A percentile compares a stretch with the other conserved stretches of the same genome.
Evolutionary conservation across 2,113 vertebrate species (phyloP).

Genomic region (Pardalotus punctatus): DNA sequence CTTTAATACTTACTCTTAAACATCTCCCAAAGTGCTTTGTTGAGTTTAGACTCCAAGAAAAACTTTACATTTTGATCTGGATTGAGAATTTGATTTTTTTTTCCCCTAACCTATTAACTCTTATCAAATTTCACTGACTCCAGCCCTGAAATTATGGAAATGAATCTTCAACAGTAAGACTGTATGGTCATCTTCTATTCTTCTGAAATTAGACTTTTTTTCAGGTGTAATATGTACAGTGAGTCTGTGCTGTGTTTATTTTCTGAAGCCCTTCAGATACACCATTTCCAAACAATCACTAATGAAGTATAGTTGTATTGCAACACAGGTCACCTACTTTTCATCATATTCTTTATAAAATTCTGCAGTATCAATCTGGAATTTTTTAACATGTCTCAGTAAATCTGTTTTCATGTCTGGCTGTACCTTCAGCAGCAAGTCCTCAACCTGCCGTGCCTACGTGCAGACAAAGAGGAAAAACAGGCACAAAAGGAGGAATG

Average conservation of each 20-base stretch:
- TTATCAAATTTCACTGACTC: not conserved
- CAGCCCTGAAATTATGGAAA: not conserved
- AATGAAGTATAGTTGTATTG: not conserved
- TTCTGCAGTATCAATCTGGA: conserved; percentile 61
- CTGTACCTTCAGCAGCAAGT: conserved; percentile 75
- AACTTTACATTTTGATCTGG: not conserved
- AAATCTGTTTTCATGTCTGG: conserved; percentile 80
- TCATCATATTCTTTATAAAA: conserved; percentile 76
- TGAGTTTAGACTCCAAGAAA: not conserved
- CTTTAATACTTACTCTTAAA: not conserved
- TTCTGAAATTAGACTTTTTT: not conserved
- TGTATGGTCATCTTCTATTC: not conserved
- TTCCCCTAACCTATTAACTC: not conserved
- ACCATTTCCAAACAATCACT: not conserved
- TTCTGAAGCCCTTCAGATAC: not conserved
- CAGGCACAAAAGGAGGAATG: not conserved
- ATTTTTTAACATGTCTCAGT: conserved; percentile 67
- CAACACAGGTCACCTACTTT: conserved; percentile 63
- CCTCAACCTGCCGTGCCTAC: conserved; percentile 77
- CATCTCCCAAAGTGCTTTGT: not conserved
- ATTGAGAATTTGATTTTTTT: not conserved
- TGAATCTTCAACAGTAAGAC: not conserved
- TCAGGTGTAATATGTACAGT: not conserved
- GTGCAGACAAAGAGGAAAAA: not conserved
- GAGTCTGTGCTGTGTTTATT: not conserved